phyloP scores from a whole-genome alignment of 2,797 vertebrate species.

The Alcedo atthis region DNA sequence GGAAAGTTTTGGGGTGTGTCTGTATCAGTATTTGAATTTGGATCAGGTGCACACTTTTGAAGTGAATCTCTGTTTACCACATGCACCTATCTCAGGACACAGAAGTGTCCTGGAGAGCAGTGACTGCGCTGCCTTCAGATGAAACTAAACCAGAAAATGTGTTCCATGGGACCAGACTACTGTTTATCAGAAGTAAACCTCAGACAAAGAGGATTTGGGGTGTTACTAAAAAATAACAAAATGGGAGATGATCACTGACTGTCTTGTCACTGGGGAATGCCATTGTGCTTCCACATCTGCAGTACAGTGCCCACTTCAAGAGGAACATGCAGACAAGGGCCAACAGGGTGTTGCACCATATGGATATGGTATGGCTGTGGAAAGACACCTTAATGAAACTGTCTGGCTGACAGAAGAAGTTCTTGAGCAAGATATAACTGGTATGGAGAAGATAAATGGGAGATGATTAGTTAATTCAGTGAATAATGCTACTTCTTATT shows the following conservation, averaged over 20 bases:
- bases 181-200: not conserved
- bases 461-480: not conserved
- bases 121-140: not conserved
- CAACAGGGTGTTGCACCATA: not conserved
- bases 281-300: not conserved
- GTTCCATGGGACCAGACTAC: not conserved
- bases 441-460: not conserved
- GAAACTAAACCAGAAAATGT: not conserved
- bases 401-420: not conserved
- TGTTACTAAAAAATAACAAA: not conserved
- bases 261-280: not conserved
- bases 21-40: not conserved
- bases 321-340: not conserved
- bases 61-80: not conserved
- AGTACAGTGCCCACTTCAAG: not conserved
- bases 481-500: not conserved
- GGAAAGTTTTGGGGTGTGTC: constrained; percentile 28
- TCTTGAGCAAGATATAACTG: not conserved
- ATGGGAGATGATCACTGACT: not conserved
- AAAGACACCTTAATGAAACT: not conserved
- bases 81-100: not conserved
- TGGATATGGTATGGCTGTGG: not conserved
- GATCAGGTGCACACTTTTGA: not conserved
- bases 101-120: not conserved
- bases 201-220: not conserved